Base-by-base conservation (phyloP, 2,797 vertebrate species). In the Merluccius polli region DNA sequence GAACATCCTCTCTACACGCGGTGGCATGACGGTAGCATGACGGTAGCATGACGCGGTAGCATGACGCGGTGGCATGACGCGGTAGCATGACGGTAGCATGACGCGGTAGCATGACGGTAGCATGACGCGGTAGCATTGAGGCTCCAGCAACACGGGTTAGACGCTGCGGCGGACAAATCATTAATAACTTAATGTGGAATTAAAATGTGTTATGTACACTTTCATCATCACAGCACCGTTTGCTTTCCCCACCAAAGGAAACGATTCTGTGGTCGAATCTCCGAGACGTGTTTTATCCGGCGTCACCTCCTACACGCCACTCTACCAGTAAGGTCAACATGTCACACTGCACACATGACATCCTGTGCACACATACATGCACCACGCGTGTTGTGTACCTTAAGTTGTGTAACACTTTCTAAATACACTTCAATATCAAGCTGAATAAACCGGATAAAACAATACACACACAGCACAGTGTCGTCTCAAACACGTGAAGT, bases 181-280 rank as follows among this genome's bases (percentile, higher is more conserved):
- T 16, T 73, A 36, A 35, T 76, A 35, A 71, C 74, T 69, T 69
- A 69, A 69, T 69, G 18, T 32, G 67, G 13, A 69, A 69, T 69
- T 74, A 63, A 65, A 69, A 69, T 69, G 67, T 69, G 67, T 4
- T 69, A 69, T 69, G 30, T 69, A 69, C 67, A 69, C 31, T 65
- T 69, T 31, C 29, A 30, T 16, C 11, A 31, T 69, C 33, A 35
- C 33, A 18, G 48, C 48, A 52, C 5, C n/a, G 7, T 59, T n/a
- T 35, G 3, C 8, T 59, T 24, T 2, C 15, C 52, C 52, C 52
- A n/a, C 59, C 59, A 65, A n/a, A 27, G 24, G 24, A 63, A 63
- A 63, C 10, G 24, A 63, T 63, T 63, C n/a, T 24, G n/a, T 13
- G 3, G 52, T 27, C 59, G 27, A 65, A 65, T 24, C 52, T 24